phyloP scores from a whole-genome alignment of 2,797 vertebrate species.

The Sorex maritimensis region DNA sequence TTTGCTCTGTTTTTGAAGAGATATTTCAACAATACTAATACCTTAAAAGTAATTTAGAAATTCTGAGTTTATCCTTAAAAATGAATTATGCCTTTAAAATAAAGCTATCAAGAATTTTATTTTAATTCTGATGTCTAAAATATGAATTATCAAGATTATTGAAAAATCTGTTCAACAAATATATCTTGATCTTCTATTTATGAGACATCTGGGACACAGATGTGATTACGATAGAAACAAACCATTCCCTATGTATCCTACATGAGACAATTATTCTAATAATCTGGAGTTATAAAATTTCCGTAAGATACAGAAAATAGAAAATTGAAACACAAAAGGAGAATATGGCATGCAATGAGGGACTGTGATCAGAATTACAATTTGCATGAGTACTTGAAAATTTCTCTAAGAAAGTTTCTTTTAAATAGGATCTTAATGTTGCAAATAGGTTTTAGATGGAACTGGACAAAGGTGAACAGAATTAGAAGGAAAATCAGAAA shows the following conservation, averaged over 20 bases:
- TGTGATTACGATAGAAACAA: neutral
- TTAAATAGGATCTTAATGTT: neutral
- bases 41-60: neutral
- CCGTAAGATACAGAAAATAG: neutral
- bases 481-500: neutral
- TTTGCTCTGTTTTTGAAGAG: constrained; percentile 22
- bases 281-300: neutral
- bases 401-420: neutral
- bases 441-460: neutral
- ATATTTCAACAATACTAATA: neutral
- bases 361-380: neutral
- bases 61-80: constrained; percentile 34
- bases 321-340: neutral
- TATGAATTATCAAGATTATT: constrained; percentile 1
- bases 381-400: neutral
- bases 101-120: neutral
- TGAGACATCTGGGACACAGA: neutral
- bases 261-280: neutral
- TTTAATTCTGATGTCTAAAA: constrained; percentile 6
- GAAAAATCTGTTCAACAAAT: constrained; percentile 33
- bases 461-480: no score
- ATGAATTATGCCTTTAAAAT: no score
- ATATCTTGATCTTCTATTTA: neutral
- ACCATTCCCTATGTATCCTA: neutral
- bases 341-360: neutral